Conservation (phyloP, 2,888 invertebrate species). For the Ypsolopha scabrella region DNA sequence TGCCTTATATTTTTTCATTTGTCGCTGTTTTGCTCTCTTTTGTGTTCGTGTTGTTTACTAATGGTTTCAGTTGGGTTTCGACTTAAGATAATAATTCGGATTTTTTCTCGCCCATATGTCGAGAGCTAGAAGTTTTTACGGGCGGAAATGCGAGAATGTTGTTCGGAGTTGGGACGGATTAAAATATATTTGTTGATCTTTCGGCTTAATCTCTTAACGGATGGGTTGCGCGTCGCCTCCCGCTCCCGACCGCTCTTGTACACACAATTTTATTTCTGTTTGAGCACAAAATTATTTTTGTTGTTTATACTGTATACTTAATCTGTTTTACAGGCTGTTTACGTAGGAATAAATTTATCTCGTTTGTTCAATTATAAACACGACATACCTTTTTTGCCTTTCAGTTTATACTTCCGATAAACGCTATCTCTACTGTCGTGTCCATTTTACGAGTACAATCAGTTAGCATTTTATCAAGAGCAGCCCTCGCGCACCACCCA, state of each 20-base stretch:
- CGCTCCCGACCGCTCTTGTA: constrained; percentile 20
- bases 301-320: constrained; percentile 27
- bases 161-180: constrained; percentile 43
- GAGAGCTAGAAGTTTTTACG: constrained; percentile 49
- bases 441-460: background rate
- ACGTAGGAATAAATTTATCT: background rate
- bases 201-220: constrained; percentile 52
- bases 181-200: constrained; percentile 66
- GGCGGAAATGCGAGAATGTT: constrained; percentile 63
- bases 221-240: constrained; percentile 18
- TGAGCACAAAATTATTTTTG: constrained; percentile 29
- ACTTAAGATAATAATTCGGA: constrained; percentile 67
- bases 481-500: constrained; percentile 11
- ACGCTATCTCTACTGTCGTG: background rate
- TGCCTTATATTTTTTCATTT: constrained; percentile 36
- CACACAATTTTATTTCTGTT: constrained; percentile 24
- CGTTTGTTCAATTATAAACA: background rate
- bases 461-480: background rate
- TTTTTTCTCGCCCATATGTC: constrained; percentile 65
- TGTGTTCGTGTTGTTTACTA: constrained; percentile 69
- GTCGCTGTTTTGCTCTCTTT: constrained; percentile 65
- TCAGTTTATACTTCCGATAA: background rate
- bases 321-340: constrained; percentile 18
- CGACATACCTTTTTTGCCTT: background rate
- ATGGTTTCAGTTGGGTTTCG: constrained; percentile 68